Percentiles rank a stretch among this genome's conserved stretches.
phyloP scores from a whole-genome alignment of 2,113 vertebrate species.

The Carassius gibelio region DNA sequence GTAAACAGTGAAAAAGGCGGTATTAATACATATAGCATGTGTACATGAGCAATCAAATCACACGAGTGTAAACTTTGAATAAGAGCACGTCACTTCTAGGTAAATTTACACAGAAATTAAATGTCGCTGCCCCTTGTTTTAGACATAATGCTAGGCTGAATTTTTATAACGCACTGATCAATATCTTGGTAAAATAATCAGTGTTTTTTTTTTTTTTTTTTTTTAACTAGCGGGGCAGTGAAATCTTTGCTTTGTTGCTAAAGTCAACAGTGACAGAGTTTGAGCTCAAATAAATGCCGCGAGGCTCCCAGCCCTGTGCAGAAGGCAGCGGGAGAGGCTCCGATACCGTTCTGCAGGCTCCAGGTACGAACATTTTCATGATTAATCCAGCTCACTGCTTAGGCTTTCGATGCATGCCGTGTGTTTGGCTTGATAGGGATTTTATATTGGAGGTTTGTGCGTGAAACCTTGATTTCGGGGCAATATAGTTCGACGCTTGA shows the following conservation, averaged over 20 bases:
- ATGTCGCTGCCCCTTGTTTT: slow-evolving; percentile 83
- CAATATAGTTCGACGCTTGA: slow-evolving; percentile 63
- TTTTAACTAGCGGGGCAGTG: slow-evolving; percentile 93
- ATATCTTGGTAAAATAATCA: slow-evolving; percentile 99
- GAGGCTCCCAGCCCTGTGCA: slow-evolving; percentile 83
- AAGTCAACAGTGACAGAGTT: slow-evolving; percentile 97
- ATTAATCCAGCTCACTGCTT: not conserved
- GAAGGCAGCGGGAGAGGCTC: slow-evolving; percentile 76
- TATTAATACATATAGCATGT: slow-evolving; percentile 77
- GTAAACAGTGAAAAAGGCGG: slow-evolving; percentile 85
- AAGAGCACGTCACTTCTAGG: slow-evolving; percentile 84
- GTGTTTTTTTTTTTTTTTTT: slow-evolving; percentile 76
- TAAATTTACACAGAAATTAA: slow-evolving; percentile 97
- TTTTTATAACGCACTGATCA: slow-evolving; percentile 97
- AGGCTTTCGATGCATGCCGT: not conserved
- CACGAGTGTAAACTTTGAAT: slow-evolving; percentile 90
- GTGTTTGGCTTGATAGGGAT: slow-evolving; percentile 41
- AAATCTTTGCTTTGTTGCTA: slow-evolving; percentile 99
- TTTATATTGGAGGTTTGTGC: not conserved
- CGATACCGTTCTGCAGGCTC: slow-evolving; percentile 66
- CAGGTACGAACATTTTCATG: slow-evolving; percentile 63
- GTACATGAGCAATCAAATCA: slow-evolving; percentile 85
- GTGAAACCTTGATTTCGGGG: slow-evolving; percentile 66
- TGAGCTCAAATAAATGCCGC: slow-evolving; percentile 97
- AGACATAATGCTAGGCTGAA: slow-evolving; percentile 93